Evolutionary conservation across 2,888 invertebrate genomes (phyloP).

Genomic region (Melitaea athalia): DNA sequence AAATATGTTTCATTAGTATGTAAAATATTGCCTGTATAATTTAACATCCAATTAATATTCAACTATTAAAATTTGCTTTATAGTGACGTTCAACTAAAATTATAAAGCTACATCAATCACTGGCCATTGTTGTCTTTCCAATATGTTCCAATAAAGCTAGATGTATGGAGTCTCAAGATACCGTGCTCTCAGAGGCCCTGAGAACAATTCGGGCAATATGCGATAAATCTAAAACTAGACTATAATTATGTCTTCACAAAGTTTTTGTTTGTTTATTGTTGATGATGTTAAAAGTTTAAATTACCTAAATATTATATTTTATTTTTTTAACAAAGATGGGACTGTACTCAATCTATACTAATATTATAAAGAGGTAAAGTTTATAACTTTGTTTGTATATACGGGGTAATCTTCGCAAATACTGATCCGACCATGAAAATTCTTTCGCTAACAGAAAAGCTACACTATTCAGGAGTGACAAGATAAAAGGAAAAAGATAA

Average conservation of each 20-base stretch:
- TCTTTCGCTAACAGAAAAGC: no score
- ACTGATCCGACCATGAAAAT: no score
- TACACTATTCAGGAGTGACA: no score
- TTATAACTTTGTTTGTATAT: no score
- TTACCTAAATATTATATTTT: neutral
- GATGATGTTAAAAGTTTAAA: neutral
- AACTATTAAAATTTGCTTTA: neutral
- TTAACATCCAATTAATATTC: neutral
- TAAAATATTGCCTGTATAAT: no score
- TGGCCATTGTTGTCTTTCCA: neutral
- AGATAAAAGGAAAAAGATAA: no score
- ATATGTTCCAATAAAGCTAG: constrained; percentile 1
- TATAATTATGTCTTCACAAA: neutral
- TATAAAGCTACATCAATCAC: constrained; percentile 1
- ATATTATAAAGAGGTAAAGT: no score
- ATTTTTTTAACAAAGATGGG: no score
- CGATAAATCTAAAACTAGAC: constrained; percentile 9
- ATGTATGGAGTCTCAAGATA: neutral
- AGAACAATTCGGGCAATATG: constrained; percentile 13
- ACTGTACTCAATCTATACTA: no score
- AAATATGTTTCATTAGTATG: no score
- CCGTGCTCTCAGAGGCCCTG: neutral
- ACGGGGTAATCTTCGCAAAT: no score
- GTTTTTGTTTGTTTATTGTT: neutral
- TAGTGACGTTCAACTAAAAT: neutral